A percentile compares a stretch with the other conserved stretches of the same genome.
phyloP scores from a whole-genome alignment of 1,140 invertebrate genomes.

The Magallana ariakensis region DNA sequence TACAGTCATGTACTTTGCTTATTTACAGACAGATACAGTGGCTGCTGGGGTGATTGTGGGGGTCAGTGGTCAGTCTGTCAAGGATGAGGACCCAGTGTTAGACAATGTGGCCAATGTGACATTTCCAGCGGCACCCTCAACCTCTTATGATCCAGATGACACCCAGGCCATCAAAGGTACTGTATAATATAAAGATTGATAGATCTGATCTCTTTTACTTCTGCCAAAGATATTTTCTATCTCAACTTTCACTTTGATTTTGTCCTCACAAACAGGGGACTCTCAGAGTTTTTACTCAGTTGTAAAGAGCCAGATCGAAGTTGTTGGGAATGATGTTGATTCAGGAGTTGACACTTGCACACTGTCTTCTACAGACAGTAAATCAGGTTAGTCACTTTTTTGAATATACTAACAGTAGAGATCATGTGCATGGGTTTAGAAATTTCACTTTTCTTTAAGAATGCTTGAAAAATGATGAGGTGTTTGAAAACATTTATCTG shows the following conservation, averaged over 20 bases:
- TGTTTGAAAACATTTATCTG: no score
- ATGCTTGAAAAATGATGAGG: neutral
- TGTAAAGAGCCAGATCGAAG: neutral
- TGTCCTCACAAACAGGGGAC: neutral
- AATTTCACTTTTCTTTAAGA: neutral
- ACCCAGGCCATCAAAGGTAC: constrained; percentile 22
- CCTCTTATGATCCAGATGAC: constrained; percentile 26
- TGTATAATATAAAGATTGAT: neutral
- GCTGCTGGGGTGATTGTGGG: constrained; percentile 62
- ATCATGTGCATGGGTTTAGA: neutral
- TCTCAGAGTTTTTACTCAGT: constrained; percentile 11
- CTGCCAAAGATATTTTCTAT: no score
- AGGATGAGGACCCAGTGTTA: neutral
- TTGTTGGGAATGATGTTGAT: constrained; percentile 19
- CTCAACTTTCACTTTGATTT: no score
- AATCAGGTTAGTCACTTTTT: neutral
- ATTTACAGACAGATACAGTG: constrained; percentile 57
- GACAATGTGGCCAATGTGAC: constrained; percentile 12
- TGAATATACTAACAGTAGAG: neutral
- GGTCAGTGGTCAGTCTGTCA: constrained; percentile 45
- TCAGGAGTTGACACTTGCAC: neutral
- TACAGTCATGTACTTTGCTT: no score
- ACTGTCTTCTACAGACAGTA: neutral
- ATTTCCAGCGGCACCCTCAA: neutral
- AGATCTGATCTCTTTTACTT: neutral